Conservation (phyloP, 2,797 vertebrate genomes). For the Notoglanidium macrostoma region DNA sequence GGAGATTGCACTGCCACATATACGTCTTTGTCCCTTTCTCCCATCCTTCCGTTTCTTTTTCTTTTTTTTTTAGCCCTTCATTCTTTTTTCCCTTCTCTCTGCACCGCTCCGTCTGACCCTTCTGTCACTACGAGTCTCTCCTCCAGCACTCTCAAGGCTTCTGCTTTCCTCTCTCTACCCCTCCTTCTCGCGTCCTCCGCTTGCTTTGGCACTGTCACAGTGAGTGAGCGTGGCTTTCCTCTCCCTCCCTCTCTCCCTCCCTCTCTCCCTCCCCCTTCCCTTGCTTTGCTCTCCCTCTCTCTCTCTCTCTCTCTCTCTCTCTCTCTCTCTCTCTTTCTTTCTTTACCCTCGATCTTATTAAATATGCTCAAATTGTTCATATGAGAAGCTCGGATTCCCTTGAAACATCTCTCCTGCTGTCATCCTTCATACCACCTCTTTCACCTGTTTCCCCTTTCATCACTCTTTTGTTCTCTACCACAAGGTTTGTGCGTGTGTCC, state of each 20-base stretch:
- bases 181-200: conserved; percentile 25
- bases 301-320: conserved; percentile 60
- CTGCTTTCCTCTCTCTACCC: conserved; percentile 37
- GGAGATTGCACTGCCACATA: conserved; percentile 15
- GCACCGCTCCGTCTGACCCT: conserved; percentile 45
- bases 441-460: background rate
- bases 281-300: conserved; percentile 42
- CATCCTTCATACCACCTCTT: background rate
- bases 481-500: conserved; percentile 60
- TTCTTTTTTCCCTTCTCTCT: conserved; percentile 39
- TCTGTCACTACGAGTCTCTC: conserved; percentile 53
- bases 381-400: background rate
- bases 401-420: background rate
- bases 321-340: conserved; percentile 57
- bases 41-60: conserved; percentile 14
- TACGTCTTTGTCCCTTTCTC: background rate
- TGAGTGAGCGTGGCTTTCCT: conserved; percentile 52
- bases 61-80: conserved; percentile 17
- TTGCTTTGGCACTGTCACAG: conserved; percentile 44
- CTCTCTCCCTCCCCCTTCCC: conserved; percentile 54
- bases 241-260: conserved; percentile 52
- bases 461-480: conserved; percentile 44
- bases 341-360: conserved; percentile 63
- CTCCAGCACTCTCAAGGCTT: conserved; percentile 51
- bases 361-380: conserved; percentile 19